Conservation (phyloP, 2,797 vertebrate species). For the Vultur gryphus region DNA sequence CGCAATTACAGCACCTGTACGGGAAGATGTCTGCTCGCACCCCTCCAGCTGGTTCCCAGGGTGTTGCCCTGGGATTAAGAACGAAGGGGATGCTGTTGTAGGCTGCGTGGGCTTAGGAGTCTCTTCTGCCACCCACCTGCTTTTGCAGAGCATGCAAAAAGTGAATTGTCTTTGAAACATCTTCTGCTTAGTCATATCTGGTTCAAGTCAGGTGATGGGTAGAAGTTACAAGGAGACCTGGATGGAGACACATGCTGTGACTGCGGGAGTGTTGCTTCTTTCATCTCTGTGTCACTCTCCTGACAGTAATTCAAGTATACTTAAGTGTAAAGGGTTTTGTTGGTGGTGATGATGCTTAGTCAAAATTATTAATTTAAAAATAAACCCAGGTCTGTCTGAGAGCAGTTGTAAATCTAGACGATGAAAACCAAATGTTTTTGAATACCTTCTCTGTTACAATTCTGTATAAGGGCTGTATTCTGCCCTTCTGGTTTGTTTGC, state of each 20-base stretch:
- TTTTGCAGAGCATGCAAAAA: not conserved
- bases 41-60: not conserved
- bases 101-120: not conserved
- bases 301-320: not conserved
- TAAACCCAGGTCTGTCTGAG: not conserved
- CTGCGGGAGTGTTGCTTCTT: not conserved
- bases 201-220: not conserved
- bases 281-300: not conserved
- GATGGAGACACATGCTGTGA: rapidly evolving
- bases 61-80: not conserved
- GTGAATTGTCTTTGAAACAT: not conserved
- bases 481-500: not conserved
- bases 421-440: not conserved
- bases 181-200: not conserved
- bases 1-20: rapidly evolving
- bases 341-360: not conserved
- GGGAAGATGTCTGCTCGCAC: not conserved
- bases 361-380: not conserved
- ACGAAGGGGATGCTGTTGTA: not conserved
- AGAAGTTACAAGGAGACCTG: not conserved
- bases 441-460: not conserved
- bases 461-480: not conserved
- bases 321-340: not conserved
- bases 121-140: not conserved
- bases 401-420: not conserved